phyloP scores from a whole-genome alignment of 2,888 invertebrate species.

The Hypselothyrea guttata region DNA sequence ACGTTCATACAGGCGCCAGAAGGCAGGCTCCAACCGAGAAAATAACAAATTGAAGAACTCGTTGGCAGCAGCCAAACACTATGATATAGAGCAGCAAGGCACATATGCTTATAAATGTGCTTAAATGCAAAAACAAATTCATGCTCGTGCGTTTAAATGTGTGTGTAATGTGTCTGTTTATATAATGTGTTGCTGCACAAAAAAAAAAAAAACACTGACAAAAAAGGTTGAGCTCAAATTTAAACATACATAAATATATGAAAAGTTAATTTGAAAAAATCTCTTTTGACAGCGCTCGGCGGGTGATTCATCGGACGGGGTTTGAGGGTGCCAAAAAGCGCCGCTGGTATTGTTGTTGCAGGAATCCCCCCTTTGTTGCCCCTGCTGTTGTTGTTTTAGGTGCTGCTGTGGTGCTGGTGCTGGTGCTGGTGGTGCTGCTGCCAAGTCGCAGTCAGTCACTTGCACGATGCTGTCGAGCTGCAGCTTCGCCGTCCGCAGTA shows the following conservation, averaged over 20 bases:
- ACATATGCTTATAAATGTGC: neutral
- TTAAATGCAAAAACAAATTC: conserved; percentile 1
- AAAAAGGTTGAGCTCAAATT: conserved; percentile 54
- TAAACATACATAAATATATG: conserved; percentile 72
- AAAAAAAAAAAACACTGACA: conserved; percentile 47
- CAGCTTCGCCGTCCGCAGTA: conserved; percentile 51
- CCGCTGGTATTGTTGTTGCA: conserved; percentile 26
- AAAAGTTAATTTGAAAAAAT: conserved; percentile 77
- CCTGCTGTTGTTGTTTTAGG: conserved; percentile 20
- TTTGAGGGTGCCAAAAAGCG: conserved; percentile 10
- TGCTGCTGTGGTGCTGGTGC: conserved; percentile 15
- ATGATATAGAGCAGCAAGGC: neutral
- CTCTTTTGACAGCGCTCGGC: conserved; percentile 69
- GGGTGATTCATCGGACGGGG: conserved; percentile 8
- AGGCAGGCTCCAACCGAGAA: conserved; percentile 34
- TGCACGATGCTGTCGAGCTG: conserved; percentile 63
- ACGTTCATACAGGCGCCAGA: conserved; percentile 49
- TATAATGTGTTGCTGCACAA: conserved; percentile 31
- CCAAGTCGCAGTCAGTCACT: conserved; percentile 71
- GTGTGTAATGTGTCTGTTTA: conserved; percentile 11
- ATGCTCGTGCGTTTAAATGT: conserved; percentile 1
- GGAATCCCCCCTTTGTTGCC: conserved; percentile 21
- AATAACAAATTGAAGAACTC: conserved; percentile 48
- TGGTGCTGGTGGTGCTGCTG: conserved; percentile 31
- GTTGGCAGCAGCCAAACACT: conserved; percentile 34